phyloP scores from a whole-genome alignment of 2,797 vertebrate genomes.

The Zenarchopterus dispar region DNA sequence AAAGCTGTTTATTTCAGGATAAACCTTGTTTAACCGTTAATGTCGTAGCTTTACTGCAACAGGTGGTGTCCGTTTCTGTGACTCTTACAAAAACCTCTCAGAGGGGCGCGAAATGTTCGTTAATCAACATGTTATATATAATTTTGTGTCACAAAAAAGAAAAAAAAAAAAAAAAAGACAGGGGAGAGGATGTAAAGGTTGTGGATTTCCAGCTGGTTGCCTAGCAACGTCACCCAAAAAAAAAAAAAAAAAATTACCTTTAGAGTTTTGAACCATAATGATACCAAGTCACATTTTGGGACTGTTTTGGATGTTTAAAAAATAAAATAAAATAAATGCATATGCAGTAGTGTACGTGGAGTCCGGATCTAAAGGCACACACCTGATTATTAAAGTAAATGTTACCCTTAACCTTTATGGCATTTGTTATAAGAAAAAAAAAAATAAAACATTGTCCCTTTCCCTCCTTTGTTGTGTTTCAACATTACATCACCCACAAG shows the following conservation, averaged over 20 bases:
- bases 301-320: not conserved
- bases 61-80: no score
- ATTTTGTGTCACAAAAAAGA: no score
- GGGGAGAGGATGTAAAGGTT: not conserved
- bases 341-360: not conserved
- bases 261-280: not conserved
- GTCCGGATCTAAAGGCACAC: slow-evolving; percentile 59
- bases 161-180: no score
- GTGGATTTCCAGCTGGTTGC: not conserved
- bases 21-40: not conserved
- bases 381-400: slow-evolving; percentile 20
- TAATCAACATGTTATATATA: no score
- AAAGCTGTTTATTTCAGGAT: not conserved
- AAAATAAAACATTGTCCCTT: slow-evolving; percentile 38
- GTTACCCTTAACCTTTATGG: no score
- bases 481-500: slow-evolving; percentile 10
- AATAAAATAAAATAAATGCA: not conserved
- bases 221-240: not conserved
- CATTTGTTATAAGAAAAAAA: slow-evolving; percentile 3
- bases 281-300: not conserved
- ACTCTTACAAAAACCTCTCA: no score
- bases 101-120: no score
- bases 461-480: slow-evolving; percentile 10
- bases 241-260: not conserved
- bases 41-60: not conserved